Percentiles rank a stretch among this genome's conserved stretches.
Evolutionary conservation across 2,797 vertebrate species (phyloP).

Genomic region (Gorsachius magnificus): DNA sequence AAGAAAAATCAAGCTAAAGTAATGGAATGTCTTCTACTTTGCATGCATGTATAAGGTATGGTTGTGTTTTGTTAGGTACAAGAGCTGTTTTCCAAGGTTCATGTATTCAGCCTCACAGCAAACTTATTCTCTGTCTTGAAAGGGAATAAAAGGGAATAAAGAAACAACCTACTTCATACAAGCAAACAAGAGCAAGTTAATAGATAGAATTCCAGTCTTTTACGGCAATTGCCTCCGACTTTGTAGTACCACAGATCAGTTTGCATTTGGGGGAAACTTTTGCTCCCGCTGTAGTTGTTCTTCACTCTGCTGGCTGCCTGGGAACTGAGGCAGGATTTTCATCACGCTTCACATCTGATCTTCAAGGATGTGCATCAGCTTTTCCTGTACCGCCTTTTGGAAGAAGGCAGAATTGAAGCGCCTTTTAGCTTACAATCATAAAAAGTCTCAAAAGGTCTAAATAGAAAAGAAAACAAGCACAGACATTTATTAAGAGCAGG

Average conservation of each 20-base stretch:
- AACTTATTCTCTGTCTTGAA: not conserved
- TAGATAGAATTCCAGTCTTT: not conserved
- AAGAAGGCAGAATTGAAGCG: not conserved
- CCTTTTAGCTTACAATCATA: not conserved
- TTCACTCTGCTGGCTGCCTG: not conserved
- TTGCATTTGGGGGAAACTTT: not conserved
- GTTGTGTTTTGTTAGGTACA: not conserved
- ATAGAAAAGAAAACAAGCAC: not conserved
- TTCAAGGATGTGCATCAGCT: not conserved
- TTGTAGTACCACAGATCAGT: not conserved
- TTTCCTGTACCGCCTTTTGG: not conserved
- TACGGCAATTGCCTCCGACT: not conserved
- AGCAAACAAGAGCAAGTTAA: not conserved
- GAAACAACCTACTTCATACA: not conserved
- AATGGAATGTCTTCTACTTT: not conserved
- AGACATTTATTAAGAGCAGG: not conserved
- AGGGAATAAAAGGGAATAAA: not conserved
- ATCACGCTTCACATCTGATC: not conserved
- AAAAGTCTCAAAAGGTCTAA: not conserved
- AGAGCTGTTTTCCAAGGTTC: not conserved
- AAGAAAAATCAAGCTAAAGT: not conserved
- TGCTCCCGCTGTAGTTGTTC: not conserved
- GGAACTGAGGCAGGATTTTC: not conserved
- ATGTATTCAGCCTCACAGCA: rapidly evolving
- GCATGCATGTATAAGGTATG: not conserved